Evolutionary conservation across 2,797 vertebrate species (phyloP).

Genomic region (Ibycter americanus): DNA sequence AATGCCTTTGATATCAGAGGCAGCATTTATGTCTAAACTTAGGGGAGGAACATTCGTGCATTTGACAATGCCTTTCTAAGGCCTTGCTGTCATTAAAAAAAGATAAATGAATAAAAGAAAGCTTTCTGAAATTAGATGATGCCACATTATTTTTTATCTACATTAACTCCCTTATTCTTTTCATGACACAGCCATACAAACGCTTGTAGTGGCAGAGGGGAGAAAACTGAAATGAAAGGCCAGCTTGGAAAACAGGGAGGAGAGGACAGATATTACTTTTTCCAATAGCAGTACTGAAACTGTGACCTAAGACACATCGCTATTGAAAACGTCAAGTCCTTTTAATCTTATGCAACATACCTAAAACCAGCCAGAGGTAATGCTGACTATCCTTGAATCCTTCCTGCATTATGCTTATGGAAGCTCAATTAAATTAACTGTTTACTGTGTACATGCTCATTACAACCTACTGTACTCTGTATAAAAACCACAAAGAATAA

Average conservation of each 20-base stretch:
- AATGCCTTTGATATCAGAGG: not conserved
- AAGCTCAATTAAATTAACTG: not conserved
- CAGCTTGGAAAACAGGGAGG: not conserved
- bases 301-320: not conserved
- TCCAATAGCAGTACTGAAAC: not conserved
- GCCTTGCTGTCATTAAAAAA: not conserved
- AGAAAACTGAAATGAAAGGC: not conserved
- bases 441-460: not conserved
- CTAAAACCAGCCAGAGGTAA: not conserved
- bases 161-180: not conserved
- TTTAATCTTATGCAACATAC: not conserved
- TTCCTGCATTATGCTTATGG: not conserved
- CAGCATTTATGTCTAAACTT: not conserved
- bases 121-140: not conserved
- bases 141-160: not conserved
- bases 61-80: not conserved
- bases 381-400: not conserved
- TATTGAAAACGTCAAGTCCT: not conserved
- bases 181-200: not conserved
- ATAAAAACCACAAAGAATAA: not conserved
- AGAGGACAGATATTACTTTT: not conserved
- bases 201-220: not conserved
- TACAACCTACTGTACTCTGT: not conserved
- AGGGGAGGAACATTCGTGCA: not conserved
- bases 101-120: not conserved